Evolutionary conservation across 2,888 invertebrate species (phyloP).

Genomic region (Pheosia tremula): DNA sequence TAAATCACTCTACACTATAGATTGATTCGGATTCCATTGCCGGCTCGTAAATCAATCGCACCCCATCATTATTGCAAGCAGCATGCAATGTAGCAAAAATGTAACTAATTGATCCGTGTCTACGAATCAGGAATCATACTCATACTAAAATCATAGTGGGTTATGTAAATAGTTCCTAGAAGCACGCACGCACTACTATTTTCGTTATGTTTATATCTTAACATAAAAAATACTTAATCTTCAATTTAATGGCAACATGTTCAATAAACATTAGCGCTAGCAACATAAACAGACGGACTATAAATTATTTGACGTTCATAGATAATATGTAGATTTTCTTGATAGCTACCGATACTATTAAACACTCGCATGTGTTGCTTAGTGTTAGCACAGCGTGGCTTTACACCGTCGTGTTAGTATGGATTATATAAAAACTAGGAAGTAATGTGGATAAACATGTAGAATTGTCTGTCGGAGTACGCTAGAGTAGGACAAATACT

Average conservation of each 20-base stretch:
- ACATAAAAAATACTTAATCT: conserved; percentile 5
- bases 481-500: too few species aligned
- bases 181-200: background rate
- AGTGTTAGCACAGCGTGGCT: too few species aligned
- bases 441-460: too few species aligned
- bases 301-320: conserved; percentile 8
- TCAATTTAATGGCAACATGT: background rate
- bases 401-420: too few species aligned
- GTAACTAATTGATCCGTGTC: conserved; percentile 39
- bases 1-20: conserved; percentile 55
- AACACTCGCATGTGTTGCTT: conserved; percentile 5
- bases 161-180: background rate
- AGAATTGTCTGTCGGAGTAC: too few species aligned
- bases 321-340: conserved; percentile 9
- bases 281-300: conserved; percentile 5
- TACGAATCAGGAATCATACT: background rate
- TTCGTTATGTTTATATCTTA: background rate
- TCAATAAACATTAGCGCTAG: conserved; percentile 2
- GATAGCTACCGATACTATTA: conserved; percentile 6
- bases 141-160: too few species aligned
- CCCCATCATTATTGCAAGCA: conserved; percentile 52
- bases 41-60: conserved; percentile 58
- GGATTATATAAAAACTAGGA: too few species aligned
- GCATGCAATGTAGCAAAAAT: conserved; percentile 54
- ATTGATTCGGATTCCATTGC: conserved; percentile 63